These are phyloP conservation scores for Alces alces DNA, from an alignment of 2,113 vertebrate genomes.

Conservation along the genomic window DNA sequence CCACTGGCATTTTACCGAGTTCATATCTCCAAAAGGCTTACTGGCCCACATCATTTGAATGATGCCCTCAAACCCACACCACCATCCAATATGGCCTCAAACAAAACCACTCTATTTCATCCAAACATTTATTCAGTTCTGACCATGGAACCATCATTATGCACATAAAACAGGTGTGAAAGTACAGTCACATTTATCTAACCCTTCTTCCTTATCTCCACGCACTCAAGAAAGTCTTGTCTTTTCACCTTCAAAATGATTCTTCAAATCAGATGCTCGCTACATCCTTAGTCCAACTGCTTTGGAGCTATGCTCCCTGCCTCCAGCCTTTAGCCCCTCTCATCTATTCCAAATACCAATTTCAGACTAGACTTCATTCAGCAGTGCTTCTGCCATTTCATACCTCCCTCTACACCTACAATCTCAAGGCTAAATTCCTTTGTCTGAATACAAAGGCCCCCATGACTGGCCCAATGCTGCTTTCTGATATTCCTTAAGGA, in stretches of 20 bases:
- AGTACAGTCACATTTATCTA: not conserved
- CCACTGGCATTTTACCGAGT: not conserved
- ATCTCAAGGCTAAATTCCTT: not conserved
- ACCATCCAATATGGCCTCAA: not conserved
- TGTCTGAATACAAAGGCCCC: not conserved
- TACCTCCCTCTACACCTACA: not conserved
- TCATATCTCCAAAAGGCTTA: not conserved
- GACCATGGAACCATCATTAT: not conserved
- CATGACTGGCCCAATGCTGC: not conserved
- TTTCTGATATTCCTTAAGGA: not conserved
- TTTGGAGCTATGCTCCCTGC: not conserved
- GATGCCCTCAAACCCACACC: not conserved
- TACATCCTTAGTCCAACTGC: not conserved
- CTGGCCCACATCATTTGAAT: not conserved
- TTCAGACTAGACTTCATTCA: not conserved
- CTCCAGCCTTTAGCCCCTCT: not conserved
- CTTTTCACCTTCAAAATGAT: conserved; percentile 5
- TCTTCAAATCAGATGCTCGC: not conserved
- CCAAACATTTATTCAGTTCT: not conserved
- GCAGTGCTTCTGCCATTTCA: not conserved
- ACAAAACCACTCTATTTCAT: not conserved
- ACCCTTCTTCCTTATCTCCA: not conserved
- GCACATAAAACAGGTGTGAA: not conserved
- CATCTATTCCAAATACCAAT: not conserved
- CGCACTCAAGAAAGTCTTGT: not conserved